Evolutionary conservation across 1,140 invertebrate species (phyloP).

Genomic region (Drosophila pallidifrons): DNA sequence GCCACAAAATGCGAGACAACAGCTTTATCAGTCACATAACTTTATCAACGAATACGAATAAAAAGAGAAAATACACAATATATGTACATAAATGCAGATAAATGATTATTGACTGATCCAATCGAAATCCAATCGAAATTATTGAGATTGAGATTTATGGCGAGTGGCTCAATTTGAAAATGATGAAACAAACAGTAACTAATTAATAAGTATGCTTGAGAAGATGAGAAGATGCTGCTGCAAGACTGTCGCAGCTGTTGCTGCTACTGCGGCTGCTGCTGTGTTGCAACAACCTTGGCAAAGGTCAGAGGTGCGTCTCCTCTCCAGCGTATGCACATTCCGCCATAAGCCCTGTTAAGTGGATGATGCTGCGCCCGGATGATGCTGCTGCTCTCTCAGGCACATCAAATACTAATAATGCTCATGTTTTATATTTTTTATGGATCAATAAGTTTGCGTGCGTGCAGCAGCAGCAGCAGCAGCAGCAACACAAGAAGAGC

Average conservation of each 20-base stretch:
- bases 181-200: constrained; percentile 24
- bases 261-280: background rate
- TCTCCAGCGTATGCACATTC: constrained; percentile 9
- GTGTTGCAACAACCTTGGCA: constrained; percentile 60
- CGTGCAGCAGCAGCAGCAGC: constrained; percentile 42
- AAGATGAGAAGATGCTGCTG: constrained; percentile 7
- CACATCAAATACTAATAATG: constrained; percentile 70
- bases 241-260: background rate
- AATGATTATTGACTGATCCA: constrained; percentile 20
- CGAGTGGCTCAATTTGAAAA: constrained; percentile 35
- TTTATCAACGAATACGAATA: background rate
- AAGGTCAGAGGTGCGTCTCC: constrained; percentile 45
- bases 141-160: constrained; percentile 49
- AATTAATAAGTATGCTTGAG: constrained; percentile 24
- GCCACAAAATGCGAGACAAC: constrained; percentile 4
- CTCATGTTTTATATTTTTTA: constrained; percentile 76
- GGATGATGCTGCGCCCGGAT: constrained; percentile 16
- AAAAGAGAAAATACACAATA: constrained; percentile 9
- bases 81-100: constrained; percentile 21
- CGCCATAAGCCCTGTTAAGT: constrained; percentile 29
- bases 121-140: constrained; percentile 15
- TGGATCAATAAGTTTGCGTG: constrained; percentile 78
- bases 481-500: no score
- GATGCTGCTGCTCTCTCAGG: constrained; percentile 25
- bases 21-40: constrained; percentile 37